These are phyloP conservation scores for Aradophagus sp. DNA, from an alignment of 1,140 invertebrate genomes.

Conservation along the genomic window DNA sequence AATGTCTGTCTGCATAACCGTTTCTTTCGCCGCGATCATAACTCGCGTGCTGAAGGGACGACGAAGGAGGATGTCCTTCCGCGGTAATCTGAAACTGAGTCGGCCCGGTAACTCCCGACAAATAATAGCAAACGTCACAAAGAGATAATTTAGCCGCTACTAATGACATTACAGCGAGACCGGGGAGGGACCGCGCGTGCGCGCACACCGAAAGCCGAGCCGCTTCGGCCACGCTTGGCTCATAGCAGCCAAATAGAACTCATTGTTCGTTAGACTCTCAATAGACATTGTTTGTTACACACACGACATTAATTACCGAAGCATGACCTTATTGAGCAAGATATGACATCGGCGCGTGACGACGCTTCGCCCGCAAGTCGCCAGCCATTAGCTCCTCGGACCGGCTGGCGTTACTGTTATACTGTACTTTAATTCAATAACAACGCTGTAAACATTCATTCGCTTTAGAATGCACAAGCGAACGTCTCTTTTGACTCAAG, in stretches of 20 bases:
- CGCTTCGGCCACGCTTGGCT: constrained; percentile 35
- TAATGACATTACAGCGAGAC: constrained; percentile 45
- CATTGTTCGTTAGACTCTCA: constrained; percentile 52
- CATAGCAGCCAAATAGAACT: constrained; percentile 50
- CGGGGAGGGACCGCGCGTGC: constrained; percentile 29
- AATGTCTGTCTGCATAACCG: no score
- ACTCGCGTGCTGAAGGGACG: no score
- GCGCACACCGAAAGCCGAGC: no score
- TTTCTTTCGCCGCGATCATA: no score
- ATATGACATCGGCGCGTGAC: constrained; percentile 26
- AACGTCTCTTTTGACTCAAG: no score
- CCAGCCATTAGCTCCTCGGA: no score
- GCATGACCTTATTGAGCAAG: constrained; percentile 48
- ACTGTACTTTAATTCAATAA: no score
- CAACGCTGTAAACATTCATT: no score
- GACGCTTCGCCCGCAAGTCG: no score
- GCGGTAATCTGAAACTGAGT: constrained; percentile 36
- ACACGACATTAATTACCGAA: constrained; percentile 47
- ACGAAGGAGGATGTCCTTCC: constrained; percentile 5
- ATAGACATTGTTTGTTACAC: constrained; percentile 51
- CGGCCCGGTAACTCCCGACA: constrained; percentile 38
- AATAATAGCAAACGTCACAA: constrained; percentile 52
- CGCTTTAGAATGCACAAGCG: no score
- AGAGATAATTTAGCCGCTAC: constrained; percentile 50
- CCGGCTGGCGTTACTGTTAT: no score